phyloP scores from a whole-genome alignment of 1,140 invertebrate species.

The Zaprionus ghesquierei region DNA sequence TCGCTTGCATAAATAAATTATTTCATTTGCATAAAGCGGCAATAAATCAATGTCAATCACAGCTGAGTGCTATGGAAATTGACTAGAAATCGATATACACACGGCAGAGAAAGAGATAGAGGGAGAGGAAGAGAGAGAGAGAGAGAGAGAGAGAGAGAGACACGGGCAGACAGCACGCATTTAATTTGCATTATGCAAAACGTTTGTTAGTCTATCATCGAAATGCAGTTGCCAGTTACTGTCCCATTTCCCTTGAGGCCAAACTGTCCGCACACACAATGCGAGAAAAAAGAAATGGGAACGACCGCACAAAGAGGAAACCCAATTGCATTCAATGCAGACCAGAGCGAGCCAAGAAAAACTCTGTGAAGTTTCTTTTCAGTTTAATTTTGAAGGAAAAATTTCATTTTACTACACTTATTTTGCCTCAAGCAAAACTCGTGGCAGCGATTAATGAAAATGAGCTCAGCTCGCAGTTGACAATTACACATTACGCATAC shows the following conservation, averaged over 20 bases:
- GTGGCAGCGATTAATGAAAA: constrained; percentile 44
- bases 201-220: constrained; percentile 20
- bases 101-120: not conserved
- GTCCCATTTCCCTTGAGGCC: not conserved
- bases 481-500: constrained; percentile 38
- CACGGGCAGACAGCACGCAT: not conserved
- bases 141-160: not conserved
- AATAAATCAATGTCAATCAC: constrained; percentile 51
- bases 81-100: constrained; percentile 18
- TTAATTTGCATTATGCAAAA: constrained; percentile 48
- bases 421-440: constrained; percentile 2
- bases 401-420: constrained; percentile 8
- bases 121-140: not conserved
- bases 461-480: constrained; percentile 13
- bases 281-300: not conserved
- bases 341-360: not conserved
- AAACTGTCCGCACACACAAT: not conserved
- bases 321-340: not conserved
- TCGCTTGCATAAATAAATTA: constrained; percentile 30
- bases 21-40: constrained; percentile 16
- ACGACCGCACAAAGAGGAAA: not conserved
- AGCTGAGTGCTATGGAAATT: constrained; percentile 12
- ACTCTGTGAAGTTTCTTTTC: not conserved
- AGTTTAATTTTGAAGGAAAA: constrained; percentile 6
- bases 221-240: constrained; percentile 7